Percentiles rank a stretch among this genome's conserved stretches.
Conservation (phyloP, 2,888 invertebrate genomes). For the Yponomeuta plumbellus region DNA sequence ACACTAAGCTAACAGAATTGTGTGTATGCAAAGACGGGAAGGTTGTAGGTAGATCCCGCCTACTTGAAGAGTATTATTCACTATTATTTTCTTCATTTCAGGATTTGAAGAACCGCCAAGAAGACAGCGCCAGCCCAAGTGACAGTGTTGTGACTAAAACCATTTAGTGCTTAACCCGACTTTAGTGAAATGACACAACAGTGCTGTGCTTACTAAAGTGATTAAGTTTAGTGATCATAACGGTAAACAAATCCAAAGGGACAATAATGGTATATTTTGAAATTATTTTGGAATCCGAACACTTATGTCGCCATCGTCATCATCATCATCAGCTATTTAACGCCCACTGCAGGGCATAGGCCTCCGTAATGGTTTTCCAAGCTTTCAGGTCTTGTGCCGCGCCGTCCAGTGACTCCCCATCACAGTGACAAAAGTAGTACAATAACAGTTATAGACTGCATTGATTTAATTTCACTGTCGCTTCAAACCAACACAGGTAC, state of each 20-base stretch:
- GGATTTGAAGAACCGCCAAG: constrained; percentile 60
- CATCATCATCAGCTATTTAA: no score
- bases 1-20: no score
- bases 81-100: constrained; percentile 38
- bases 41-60: background rate
- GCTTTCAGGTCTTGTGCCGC: no score
- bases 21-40: no score
- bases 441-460: no score
- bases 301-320: no score
- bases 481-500: no score
- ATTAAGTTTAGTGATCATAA: constrained; percentile 12
- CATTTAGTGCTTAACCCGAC: constrained; percentile 71
- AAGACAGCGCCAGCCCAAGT: constrained; percentile 65
- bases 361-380: no score
- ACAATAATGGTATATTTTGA: constrained; percentile 23
- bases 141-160: constrained; percentile 72
- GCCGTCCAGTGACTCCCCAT: no score
- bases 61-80: background rate
- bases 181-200: constrained; percentile 52
- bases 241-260: constrained; percentile 17
- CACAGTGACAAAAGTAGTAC: no score
- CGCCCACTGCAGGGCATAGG: no score
- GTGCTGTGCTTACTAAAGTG: constrained; percentile 18
- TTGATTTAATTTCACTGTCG: no score
- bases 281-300: constrained; percentile 15